Evolutionary conservation across 2,797 vertebrate genomes (phyloP).

Genomic region (Thunnus albacares): DNA sequence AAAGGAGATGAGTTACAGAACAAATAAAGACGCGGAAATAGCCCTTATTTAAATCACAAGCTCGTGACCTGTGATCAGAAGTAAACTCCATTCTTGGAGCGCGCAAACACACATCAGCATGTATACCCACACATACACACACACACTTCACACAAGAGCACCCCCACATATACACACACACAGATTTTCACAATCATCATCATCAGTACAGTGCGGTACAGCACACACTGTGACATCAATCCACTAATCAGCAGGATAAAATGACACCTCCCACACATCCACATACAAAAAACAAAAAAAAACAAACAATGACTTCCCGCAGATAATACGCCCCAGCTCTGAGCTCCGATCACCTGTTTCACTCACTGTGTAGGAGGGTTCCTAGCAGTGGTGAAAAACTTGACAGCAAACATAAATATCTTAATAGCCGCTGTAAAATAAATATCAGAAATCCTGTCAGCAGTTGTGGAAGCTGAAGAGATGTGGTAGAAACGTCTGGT

Average conservation of each 20-base stretch:
- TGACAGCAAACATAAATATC: slow-evolving; percentile 49
- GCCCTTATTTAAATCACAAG: slow-evolving; percentile 86
- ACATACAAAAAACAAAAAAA: background rate
- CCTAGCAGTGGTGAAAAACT: slow-evolving; percentile 22
- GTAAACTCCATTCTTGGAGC: slow-evolving; percentile 82
- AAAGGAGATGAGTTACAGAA: slow-evolving; percentile 24
- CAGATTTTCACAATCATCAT: slow-evolving; percentile 6
- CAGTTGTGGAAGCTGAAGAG: slow-evolving; percentile 23
- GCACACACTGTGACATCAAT: slow-evolving; percentile 37
- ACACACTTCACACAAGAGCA: slow-evolving; percentile 29
- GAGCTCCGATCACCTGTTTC: slow-evolving; percentile 73
- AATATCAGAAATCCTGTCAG: slow-evolving; percentile 44
- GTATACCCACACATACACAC: slow-evolving; percentile 30
- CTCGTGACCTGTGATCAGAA: slow-evolving; percentile 78
- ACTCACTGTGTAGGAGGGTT: slow-evolving; percentile 31
- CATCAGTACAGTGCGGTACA: slow-evolving; percentile 27
- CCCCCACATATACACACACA: slow-evolving; percentile 27
- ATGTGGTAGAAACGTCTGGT: slow-evolving; percentile 1
- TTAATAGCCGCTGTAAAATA: slow-evolving; percentile 47
- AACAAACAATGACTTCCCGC: slow-evolving; percentile 33
- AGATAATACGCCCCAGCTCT: slow-evolving; percentile 57
- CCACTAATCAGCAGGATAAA: slow-evolving; percentile 50
- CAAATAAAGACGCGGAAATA: slow-evolving; percentile 60
- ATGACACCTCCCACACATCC: slow-evolving; percentile 30
- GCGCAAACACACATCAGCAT: slow-evolving; percentile 55